Percentiles rank a stretch among this genome's conserved stretches.
phyloP scores from a whole-genome alignment of 2,888 invertebrate genomes.

The Phasia obesa region DNA sequence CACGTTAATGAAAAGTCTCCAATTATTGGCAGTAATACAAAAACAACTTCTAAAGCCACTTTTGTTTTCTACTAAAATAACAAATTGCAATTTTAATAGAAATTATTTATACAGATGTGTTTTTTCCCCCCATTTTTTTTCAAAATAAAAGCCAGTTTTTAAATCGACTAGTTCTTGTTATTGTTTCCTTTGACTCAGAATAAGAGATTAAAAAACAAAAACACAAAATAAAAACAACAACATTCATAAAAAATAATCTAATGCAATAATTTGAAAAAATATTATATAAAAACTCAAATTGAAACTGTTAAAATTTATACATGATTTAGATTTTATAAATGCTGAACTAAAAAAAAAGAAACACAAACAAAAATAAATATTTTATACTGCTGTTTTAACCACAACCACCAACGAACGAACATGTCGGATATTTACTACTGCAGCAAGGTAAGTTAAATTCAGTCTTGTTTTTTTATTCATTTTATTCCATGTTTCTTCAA shows the following conservation, averaged over 20 bases:
- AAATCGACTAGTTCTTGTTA: constrained; percentile 22
- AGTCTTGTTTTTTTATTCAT: constrained; percentile 29
- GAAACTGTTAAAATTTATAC: constrained; percentile 42
- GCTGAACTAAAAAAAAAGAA: constrained; percentile 8
- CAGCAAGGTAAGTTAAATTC: constrained; percentile 71
- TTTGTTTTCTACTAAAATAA: constrained; percentile 45
- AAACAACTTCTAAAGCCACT: constrained; percentile 41
- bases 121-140: constrained; percentile 5
- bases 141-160: constrained; percentile 49
- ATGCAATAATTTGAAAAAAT: constrained; percentile 24
- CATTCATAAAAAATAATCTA: constrained; percentile 19
- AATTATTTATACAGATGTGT: constrained; percentile 35
- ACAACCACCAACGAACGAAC: constrained; percentile 36
- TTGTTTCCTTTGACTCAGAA: constrained; percentile 18
- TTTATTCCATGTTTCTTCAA: too few relatives aligned
- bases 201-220: constrained; percentile 11
- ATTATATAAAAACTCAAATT: constrained; percentile 42
- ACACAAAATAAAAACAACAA: neutral
- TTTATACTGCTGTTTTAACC: constrained; percentile 36
- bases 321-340: constrained; percentile 39
- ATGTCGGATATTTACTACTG: constrained; percentile 74
- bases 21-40: neutral
- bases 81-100: constrained; percentile 42
- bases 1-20: neutral
- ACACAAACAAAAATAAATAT: constrained; percentile 17